Percentiles rank a stretch among this genome's conserved stretches.
Conservation (phyloP, 2,888 invertebrate genomes). For the Hypena proboscidalis region DNA sequence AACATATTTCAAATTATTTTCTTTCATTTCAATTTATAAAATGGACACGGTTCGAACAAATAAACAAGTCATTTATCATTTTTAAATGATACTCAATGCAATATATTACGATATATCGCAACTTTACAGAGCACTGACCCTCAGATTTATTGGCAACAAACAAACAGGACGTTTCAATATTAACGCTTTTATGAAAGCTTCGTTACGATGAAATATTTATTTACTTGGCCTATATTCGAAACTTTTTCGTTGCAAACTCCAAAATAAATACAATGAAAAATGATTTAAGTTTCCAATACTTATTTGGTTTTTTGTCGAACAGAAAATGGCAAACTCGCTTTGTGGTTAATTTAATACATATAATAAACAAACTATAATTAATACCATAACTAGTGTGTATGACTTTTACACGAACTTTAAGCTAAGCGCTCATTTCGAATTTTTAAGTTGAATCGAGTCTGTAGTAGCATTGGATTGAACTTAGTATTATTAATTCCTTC, state of each 20-base stretch:
- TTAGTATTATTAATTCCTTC: no score
- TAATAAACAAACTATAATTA: no score
- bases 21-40: not conserved
- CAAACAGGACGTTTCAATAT: conserved; percentile 23
- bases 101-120: conserved; percentile 11
- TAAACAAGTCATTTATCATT: conserved; percentile 5
- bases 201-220: conserved; percentile 26
- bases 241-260: not conserved
- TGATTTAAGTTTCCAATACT: no score
- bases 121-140: conserved; percentile 16
- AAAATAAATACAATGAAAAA: not conserved
- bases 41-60: conserved; percentile 1
- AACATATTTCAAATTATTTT: conserved; percentile 7
- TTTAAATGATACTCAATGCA: conserved; percentile 14
- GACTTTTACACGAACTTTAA: no score
- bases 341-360: no score
- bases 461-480: no score
- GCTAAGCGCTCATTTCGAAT: no score
- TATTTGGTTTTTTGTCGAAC: no score
- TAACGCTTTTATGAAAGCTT: conserved; percentile 27
- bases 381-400: no score
- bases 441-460: no score
- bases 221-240: conserved; percentile 1
- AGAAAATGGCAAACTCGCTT: no score
- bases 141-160: conserved; percentile 15